phyloP scores from a whole-genome alignment of 2,797 vertebrate genomes.

The Alauda arvensis region DNA sequence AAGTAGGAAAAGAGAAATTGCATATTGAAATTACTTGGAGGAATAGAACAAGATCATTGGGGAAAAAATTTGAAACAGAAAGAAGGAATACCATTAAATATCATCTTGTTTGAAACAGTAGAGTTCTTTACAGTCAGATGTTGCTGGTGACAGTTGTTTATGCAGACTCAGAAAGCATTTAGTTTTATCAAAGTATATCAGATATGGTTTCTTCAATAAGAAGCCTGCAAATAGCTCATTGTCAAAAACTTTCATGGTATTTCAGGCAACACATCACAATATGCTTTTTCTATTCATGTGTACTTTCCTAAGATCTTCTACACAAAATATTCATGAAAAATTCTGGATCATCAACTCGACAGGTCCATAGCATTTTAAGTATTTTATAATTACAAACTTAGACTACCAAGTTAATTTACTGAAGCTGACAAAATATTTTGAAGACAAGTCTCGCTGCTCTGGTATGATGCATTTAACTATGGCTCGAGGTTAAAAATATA shows the following conservation, averaged over 20 bases:
- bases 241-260: background rate
- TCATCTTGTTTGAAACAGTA: background rate
- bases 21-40: background rate
- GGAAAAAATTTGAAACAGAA: background rate
- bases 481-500: fast-evolving
- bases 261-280: background rate
- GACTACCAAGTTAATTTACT: background rate
- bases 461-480: background rate
- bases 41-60: background rate
- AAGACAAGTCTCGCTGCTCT: background rate
- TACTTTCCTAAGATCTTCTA: background rate
- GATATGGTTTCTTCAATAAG: background rate
- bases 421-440: background rate
- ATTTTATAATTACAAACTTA: background rate
- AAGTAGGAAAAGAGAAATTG: background rate
- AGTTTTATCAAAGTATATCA: background rate
- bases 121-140: background rate
- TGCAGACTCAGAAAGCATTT: background rate
- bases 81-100: background rate
- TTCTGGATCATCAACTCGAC: background rate
- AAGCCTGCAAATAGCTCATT: background rate
- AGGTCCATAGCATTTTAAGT: background rate
- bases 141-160: background rate
- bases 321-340: background rate
- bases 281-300: background rate